Evolutionary conservation across 2,888 invertebrate genomes (phyloP).

Genomic region (Artemia sinica): DNA sequence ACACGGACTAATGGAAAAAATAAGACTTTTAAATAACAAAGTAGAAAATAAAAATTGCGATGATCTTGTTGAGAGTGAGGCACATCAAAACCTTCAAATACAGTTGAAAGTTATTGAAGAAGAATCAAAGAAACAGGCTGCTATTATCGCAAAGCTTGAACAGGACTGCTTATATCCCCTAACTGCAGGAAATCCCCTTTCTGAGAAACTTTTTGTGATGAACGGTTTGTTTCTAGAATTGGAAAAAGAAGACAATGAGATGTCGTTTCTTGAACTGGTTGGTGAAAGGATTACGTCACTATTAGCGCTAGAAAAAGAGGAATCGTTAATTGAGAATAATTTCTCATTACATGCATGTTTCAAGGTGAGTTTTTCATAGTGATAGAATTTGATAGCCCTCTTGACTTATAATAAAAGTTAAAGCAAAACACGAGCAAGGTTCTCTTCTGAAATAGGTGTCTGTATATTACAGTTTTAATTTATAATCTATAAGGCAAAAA

Average conservation of each 20-base stretch:
- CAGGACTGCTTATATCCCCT: neutral
- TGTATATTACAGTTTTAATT: no score
- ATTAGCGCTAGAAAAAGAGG: neutral
- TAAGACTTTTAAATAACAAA: neutral
- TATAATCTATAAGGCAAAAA: no score
- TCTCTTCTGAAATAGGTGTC: no score
- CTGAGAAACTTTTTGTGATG: neutral
- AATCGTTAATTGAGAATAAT: neutral
- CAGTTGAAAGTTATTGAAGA: neutral
- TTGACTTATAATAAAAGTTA: no score
- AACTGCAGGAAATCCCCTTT: neutral
- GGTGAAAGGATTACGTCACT: conserved; percentile 4
- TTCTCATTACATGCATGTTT: neutral
- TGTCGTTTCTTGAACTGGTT: neutral
- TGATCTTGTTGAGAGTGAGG: neutral
- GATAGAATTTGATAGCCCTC: no score
- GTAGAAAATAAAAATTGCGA: neutral
- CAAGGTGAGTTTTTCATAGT: neutral
- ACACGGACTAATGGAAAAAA: neutral
- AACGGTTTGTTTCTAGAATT: neutral
- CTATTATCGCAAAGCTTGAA: neutral
- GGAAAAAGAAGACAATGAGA: neutral
- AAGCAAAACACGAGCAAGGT: no score
- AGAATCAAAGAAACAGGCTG: neutral
- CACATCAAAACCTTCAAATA: neutral